Evolutionary conservation across 2,113 vertebrate genomes (phyloP).

Genomic region (Echinops telfairi): DNA sequence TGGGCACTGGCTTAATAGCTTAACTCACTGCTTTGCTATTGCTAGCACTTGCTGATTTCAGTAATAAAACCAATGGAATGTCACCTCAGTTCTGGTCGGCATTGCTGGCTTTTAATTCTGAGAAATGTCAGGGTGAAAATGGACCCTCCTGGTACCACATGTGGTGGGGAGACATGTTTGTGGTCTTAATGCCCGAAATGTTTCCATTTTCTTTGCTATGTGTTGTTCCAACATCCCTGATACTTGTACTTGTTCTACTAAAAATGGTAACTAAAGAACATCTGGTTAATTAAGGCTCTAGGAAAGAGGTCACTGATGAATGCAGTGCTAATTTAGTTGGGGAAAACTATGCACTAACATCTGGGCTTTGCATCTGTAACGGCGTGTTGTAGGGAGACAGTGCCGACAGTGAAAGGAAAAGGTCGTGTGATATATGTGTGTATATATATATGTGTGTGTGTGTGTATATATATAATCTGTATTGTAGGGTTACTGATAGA

Average conservation of each 20-base stretch:
- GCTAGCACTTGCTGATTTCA: background rate
- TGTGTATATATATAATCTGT: background rate
- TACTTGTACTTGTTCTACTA: conserved; percentile 43
- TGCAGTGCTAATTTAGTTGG: background rate
- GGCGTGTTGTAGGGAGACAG: background rate
- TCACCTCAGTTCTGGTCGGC: conserved; percentile 5
- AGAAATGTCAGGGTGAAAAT: background rate
- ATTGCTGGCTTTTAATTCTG: background rate
- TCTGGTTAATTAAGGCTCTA: background rate
- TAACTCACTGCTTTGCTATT: background rate
- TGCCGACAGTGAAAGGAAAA: background rate
- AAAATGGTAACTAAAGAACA: conserved; percentile 25
- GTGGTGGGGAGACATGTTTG: background rate
- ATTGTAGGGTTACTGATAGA: background rate
- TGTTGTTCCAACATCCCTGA: background rate
- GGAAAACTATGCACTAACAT: background rate
- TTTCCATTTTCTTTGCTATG: background rate
- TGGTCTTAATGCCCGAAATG: background rate
- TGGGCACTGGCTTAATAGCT: background rate
- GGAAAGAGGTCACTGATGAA: background rate
- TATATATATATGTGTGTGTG: conserved; percentile 3
- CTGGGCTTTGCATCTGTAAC: background rate
- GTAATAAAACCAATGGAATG: background rate
- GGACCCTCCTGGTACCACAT: background rate
- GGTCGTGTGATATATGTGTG: background rate